phyloP scores from a whole-genome alignment of 2,888 invertebrate genomes.

The Drosophila nr. medialis region DNA sequence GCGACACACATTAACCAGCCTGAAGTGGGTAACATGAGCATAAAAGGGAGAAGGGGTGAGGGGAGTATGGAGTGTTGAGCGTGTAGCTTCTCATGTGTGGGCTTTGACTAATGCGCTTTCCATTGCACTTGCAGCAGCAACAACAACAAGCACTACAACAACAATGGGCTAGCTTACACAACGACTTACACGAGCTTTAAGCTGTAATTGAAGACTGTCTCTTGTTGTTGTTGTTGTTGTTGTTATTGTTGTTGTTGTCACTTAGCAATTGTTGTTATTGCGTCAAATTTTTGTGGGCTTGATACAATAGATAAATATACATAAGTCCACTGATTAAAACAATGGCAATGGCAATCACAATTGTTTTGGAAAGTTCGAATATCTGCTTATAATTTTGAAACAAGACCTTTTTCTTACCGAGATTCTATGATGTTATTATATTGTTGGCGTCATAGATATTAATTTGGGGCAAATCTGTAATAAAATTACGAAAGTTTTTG shows the following conservation, averaged over 20 bases:
- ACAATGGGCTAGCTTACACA: constrained; percentile 65
- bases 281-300: constrained; percentile 34
- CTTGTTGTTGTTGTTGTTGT: constrained; percentile 11
- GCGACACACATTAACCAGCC: constrained; percentile 76
- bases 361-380: neutral
- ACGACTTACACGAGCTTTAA: constrained; percentile 73
- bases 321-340: constrained; percentile 32
- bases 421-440: neutral
- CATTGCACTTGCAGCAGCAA: constrained; percentile 67
- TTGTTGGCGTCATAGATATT: neutral
- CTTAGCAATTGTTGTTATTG: constrained; percentile 18
- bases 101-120: constrained; percentile 72
- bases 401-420: neutral
- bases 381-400: neutral
- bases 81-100: constrained; percentile 48
- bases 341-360: constrained; percentile 5
- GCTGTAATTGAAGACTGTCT: constrained; percentile 71
- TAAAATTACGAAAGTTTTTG: neutral
- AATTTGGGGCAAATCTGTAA: neutral
- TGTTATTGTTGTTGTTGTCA: constrained; percentile 11
- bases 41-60: neutral
- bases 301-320: constrained; percentile 41
- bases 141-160: constrained; percentile 41
- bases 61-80: neutral
- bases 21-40: constrained; percentile 64